phyloP scores from a whole-genome alignment of 2,797 vertebrate genomes.

The Xiphophorus birchmanni region DNA sequence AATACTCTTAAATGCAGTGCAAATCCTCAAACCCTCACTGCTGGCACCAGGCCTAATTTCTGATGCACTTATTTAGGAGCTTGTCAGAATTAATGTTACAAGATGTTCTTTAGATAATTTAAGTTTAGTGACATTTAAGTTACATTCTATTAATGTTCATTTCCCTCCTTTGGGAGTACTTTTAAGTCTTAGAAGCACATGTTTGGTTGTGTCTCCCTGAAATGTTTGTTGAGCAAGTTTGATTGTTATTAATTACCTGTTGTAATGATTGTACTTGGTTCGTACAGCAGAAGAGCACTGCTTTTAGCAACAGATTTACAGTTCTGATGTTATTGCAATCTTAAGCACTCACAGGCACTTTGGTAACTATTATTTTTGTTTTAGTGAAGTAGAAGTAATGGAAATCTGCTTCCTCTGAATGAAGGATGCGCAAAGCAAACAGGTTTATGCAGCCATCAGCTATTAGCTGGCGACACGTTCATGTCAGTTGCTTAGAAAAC shows the following conservation, averaged over 20 bases:
- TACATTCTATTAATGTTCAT: slow-evolving; percentile 63
- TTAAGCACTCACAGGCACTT: slow-evolving; percentile 85
- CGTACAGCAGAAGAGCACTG: slow-evolving; percentile 58
- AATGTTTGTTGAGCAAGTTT: slow-evolving; percentile 51
- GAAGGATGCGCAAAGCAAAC: slow-evolving; percentile 50
- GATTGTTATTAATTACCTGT: slow-evolving; percentile 62
- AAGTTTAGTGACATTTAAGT: slow-evolving; percentile 57
- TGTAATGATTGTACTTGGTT: slow-evolving; percentile 39
- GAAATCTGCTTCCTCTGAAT: slow-evolving; percentile 55
- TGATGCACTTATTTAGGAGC: slow-evolving; percentile 60
- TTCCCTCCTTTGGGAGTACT: slow-evolving; percentile 49
- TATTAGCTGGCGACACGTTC: slow-evolving; percentile 56
- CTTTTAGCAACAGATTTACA: slow-evolving; percentile 52
- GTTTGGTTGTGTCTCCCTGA: slow-evolving; percentile 45
- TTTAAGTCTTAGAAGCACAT: slow-evolving; percentile 61
- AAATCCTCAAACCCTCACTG: slow-evolving; percentile 59
- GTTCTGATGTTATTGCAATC: slow-evolving; percentile 67
- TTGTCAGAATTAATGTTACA: slow-evolving; percentile 57
- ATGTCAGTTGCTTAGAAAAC: slow-evolving; percentile 67
- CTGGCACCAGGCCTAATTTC: slow-evolving; percentile 55
- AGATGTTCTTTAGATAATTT: slow-evolving; percentile 60
- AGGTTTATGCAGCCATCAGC: slow-evolving; percentile 53
- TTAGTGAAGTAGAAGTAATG: slow-evolving; percentile 44
- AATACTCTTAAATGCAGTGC: slow-evolving; percentile 66
- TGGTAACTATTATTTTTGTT: slow-evolving; percentile 64